Conservation (phyloP, 1,140 invertebrate species). For the Ganaspis sp. region DNA sequence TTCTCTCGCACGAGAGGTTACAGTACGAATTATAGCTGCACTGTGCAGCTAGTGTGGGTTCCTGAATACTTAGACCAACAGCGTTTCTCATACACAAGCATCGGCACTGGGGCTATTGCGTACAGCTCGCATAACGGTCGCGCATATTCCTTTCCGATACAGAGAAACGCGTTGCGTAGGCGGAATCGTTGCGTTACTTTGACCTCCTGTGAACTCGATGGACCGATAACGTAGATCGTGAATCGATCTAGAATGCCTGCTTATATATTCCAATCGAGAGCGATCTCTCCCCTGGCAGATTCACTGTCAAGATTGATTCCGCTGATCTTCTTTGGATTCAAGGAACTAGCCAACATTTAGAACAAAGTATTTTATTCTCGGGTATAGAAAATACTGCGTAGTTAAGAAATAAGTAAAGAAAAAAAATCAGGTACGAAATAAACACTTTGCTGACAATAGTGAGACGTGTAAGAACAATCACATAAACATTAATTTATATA, state of each 20-base stretch:
- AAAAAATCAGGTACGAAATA: no score
- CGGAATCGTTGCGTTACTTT: conserved; percentile 15
- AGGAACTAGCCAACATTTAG: background rate
- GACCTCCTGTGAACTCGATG: conserved; percentile 15
- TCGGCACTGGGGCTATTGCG: background rate
- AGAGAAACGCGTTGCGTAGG: conserved; percentile 7
- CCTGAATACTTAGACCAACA: background rate
- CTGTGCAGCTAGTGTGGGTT: background rate
- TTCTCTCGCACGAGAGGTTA: conserved; percentile 21
- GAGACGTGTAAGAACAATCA: no score
- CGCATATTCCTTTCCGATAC: conserved; percentile 4
- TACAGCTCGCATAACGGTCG: background rate
- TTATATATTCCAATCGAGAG: conserved; percentile 26
- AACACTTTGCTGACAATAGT: no score
- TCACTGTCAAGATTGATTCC: conserved; percentile 4
- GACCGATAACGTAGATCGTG: conserved; percentile 2
- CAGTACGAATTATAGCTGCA: conserved; percentile 14
- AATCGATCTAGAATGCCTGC: conserved; percentile 26
- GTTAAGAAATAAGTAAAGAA: no score
- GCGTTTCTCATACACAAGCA: background rate
- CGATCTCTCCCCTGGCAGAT: background rate
- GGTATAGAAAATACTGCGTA: no score
- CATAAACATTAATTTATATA: no score
- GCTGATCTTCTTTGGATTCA: background rate
- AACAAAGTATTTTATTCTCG: no score